Base-by-base conservation (phyloP, 2,888 invertebrate species). In the Hypomecis atomaria region DNA sequence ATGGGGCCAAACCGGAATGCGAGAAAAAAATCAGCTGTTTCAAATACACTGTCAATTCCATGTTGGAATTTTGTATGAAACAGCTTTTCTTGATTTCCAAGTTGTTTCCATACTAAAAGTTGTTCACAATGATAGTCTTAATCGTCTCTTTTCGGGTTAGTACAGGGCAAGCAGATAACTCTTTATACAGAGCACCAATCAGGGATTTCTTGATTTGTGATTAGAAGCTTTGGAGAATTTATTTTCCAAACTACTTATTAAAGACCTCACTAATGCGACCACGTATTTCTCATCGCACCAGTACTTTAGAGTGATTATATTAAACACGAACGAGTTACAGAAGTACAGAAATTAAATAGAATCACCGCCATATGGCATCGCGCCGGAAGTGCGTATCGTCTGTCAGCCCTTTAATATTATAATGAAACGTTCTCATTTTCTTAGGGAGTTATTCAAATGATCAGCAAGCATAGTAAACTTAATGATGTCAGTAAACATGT, bases 371-470 rank as follows among this genome's bases (percentile, higher is more conserved):
- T 88, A 90, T 90, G 92, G 88, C 84, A 82, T 82, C 78, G 60
- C 55, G 52, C 78, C 89, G 92, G 92, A 92, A 91, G 89, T 89
- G 79, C 85, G 89, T 89, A 89, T 92, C 92, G 89, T 81, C 89
- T 92, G 90, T 87, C 90, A 86, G 88, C 79, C 82, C 81, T 88
- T 88, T 86, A 86, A 86, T 88, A 89, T 88, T 88, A 84, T 89
- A 89, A 90, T 88, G 86, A 86, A 89, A 86, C 78, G 85, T 86
- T 81, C 84, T 85, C 84, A 88, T 87, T 89, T 83, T 88, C 86
- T 88, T 89, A 23, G 23, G 23, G 23, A 23, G 23, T 23, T 3
- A 23, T 23, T 23, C 23, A 23, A 23, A 23, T 23, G 23, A 3
- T 23, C 23, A 1, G 23, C 23, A 23, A 23, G 23, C 23, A 23